These are phyloP conservation scores for Eulemur coronatus DNA, from an alignment of 2,797 vertebrate species.

Conservation along the genomic window DNA sequence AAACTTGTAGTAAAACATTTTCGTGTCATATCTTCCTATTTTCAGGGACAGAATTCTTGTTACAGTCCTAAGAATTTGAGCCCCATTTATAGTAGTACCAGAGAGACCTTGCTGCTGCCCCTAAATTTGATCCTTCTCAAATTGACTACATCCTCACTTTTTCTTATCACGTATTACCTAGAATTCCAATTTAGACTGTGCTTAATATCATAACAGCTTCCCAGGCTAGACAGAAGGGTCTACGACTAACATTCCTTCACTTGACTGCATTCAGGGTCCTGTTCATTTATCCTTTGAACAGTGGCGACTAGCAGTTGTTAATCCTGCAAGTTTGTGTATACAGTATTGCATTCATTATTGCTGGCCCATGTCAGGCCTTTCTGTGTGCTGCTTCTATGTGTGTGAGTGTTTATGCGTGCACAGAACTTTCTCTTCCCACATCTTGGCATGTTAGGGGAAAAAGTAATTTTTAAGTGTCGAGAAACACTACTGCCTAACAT, in stretches of 20 bases:
- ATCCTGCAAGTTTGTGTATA: background rate
- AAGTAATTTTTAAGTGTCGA: background rate
- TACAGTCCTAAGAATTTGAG: background rate
- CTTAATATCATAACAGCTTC: background rate
- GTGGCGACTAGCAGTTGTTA: background rate
- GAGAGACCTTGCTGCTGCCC: background rate
- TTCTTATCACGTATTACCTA: background rate
- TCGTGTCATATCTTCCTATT: background rate
- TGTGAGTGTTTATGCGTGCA: background rate
- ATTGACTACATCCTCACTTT: background rate
- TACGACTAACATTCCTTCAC: background rate
- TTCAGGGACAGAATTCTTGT: conserved; percentile 1
- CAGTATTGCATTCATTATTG: background rate
- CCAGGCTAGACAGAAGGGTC: background rate
- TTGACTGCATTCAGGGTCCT: background rate
- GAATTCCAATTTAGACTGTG: background rate
- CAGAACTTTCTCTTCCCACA: background rate
- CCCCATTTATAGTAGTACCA: background rate
- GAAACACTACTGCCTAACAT: background rate
- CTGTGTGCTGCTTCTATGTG: background rate
- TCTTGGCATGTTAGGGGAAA: background rate
- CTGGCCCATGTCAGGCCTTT: background rate
- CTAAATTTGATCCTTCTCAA: background rate
- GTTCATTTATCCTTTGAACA: background rate
- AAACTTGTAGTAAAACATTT: background rate